phyloP scores from a whole-genome alignment of 2,888 invertebrate genomes.

The Apomyelois bistriatella region DNA sequence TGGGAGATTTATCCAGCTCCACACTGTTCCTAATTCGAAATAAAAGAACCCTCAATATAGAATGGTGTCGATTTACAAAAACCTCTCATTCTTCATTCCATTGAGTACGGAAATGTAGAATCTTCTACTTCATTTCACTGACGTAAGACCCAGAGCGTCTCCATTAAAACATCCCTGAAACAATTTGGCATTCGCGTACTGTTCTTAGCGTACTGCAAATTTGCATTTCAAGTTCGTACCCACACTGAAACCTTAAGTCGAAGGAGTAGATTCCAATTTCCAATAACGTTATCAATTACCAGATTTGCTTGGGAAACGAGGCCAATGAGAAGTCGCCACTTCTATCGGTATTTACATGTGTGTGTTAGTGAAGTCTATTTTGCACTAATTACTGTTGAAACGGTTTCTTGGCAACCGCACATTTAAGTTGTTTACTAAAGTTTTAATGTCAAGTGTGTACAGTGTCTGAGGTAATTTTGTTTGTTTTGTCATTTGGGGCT shows the following conservation, averaged over 20 bases:
- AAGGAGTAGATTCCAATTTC: neutral
- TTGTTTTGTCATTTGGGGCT: neutral
- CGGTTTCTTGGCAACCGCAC: slow-evolving; percentile 11
- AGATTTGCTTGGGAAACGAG: slow-evolving; percentile 20
- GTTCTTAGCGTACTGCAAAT: slow-evolving; percentile 13
- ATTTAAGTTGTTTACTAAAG: slow-evolving; percentile 11
- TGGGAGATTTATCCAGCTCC: no score
- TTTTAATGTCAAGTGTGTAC: neutral
- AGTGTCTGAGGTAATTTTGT: neutral
- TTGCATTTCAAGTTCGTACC: neutral
- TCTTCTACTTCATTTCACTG: slow-evolving; percentile 40
- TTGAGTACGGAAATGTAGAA: slow-evolving; percentile 32
- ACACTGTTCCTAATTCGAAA: no score
- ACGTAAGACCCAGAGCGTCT: slow-evolving; percentile 30
- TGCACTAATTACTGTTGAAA: slow-evolving; percentile 16
- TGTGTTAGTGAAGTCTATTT: slow-evolving; percentile 19
- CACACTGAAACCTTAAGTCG: neutral
- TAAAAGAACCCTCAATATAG: neutral
- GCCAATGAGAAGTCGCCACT: slow-evolving; percentile 28
- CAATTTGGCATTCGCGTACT: slow-evolving; percentile 40
- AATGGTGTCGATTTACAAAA: slow-evolving; percentile 2
- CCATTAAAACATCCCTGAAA: slow-evolving; percentile 48
- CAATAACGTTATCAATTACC: slow-evolving; percentile 8
- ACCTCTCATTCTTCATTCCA: slow-evolving; percentile 28
- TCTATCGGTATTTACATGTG: slow-evolving; percentile 29